These are phyloP conservation scores for Choloepus didactylus DNA, from an alignment of 2,797 vertebrate species.

Conservation along the genomic window DNA sequence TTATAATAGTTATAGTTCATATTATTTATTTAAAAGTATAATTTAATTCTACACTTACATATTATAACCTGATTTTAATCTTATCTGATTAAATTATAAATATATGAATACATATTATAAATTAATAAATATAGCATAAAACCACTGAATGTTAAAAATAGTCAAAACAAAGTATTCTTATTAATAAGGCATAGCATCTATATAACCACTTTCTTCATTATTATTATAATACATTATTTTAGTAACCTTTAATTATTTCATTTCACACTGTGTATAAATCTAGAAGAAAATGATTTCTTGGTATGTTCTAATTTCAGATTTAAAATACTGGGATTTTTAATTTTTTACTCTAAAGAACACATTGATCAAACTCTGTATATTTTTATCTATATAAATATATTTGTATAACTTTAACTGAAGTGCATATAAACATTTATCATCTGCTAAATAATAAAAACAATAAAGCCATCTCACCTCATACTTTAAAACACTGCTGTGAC, in stretches of 20 bases:
- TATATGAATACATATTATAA: background rate
- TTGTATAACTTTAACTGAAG: background rate
- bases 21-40: too few species aligned
- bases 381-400: background rate
- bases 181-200: background rate
- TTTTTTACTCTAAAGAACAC: constrained; percentile 7
- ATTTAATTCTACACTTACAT: background rate
- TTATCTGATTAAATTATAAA: constrained; percentile 8
- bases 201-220: constrained; percentile 11
- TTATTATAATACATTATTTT: background rate
- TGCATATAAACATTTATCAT: background rate
- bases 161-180: background rate
- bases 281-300: background rate
- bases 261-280: background rate
- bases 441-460: constrained; percentile 46
- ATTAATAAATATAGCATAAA: background rate
- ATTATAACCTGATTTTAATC: background rate
- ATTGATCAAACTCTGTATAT: background rate
- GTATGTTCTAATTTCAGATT: background rate
- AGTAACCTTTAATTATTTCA: constrained; percentile 8
- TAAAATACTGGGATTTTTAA: too few species aligned
- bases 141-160: constrained; percentile 3
- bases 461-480: background rate
- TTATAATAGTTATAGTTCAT: too few species aligned
- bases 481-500: background rate